Evolutionary conservation across 2,888 invertebrate genomes (phyloP).

Genomic region (Megalurothrips usitatus): DNA sequence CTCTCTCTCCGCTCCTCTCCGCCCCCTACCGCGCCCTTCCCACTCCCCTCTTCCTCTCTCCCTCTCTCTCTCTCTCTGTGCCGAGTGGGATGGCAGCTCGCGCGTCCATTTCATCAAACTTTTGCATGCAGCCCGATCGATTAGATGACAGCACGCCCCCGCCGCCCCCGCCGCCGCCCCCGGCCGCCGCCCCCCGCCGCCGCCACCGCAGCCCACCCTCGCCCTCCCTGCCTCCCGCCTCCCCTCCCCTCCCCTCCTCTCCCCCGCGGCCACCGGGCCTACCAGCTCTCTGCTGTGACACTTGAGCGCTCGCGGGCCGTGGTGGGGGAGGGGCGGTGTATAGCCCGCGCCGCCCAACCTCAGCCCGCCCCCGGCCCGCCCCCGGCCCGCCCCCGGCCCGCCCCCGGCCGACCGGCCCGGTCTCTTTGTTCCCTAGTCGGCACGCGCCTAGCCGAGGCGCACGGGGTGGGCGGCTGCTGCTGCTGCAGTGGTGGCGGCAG

Average conservation of each 20-base stretch:
- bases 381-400: too few relatives aligned
- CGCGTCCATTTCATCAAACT: conserved; percentile 25
- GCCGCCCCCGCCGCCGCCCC: neutral
- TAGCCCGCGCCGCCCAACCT: neutral
- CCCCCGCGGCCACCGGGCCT: neutral
- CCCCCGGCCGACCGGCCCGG: conserved; percentile 33
- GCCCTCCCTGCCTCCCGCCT: too few relatives aligned
- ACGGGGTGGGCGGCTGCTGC: neutral
- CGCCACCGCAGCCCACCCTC: neutral
- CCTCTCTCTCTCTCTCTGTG: neutral
- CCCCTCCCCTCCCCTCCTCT: too few relatives aligned
- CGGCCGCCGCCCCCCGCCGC: too few relatives aligned
- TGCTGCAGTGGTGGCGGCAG: neutral
- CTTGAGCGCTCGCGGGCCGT: neutral
- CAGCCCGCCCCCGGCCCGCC: conserved; percentile 40
- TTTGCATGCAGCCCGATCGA: conserved; percentile 17
- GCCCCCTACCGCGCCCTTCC: too few relatives aligned
- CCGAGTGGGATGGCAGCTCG: neutral
- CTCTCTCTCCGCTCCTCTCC: too few relatives aligned
- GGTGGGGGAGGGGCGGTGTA: neutral
- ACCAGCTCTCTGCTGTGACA: neutral
- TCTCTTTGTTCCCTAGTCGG: conserved; percentile 40
- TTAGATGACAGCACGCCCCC: conserved; percentile 8
- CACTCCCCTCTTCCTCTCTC: neutral
- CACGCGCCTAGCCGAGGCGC: conserved; percentile 39